A percentile compares a stretch with the other conserved stretches of the same genome.
Evolutionary conservation across 1,140 invertebrate genomes (phyloP).

Genomic region (Prorops nasuta): DNA sequence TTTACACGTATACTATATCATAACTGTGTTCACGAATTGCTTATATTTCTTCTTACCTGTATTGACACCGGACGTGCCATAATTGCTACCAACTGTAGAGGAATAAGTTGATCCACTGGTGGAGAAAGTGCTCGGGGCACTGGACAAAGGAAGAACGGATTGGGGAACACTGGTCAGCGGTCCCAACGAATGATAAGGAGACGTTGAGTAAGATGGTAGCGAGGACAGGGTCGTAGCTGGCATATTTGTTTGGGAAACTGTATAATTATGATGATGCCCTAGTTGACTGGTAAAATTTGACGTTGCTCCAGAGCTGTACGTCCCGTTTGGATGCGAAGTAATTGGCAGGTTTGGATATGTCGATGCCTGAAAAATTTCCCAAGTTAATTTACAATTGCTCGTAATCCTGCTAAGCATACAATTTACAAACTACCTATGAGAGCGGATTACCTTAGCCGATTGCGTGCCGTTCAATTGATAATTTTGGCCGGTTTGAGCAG

Average conservation of each 20-base stretch:
- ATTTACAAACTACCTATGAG: too few species aligned
- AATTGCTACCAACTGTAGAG: constrained; percentile 52
- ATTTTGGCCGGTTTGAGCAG: constrained; percentile 38
- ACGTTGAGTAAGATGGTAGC: constrained; percentile 44
- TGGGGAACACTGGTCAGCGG: constrained; percentile 41
- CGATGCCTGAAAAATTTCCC: constrained; percentile 37
- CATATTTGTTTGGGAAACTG: constrained; percentile 41
- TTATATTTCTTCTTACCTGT: constrained; percentile 45
- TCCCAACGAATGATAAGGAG: constrained; percentile 46
- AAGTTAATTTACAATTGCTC: too few species aligned
- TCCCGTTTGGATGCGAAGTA: constrained; percentile 47
- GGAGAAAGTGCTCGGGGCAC: constrained; percentile 43
- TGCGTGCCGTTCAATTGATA: constrained; percentile 52
- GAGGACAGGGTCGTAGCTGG: constrained; percentile 42
- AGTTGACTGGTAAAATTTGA: constrained; percentile 40
- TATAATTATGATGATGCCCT: constrained; percentile 45
- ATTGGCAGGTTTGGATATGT: constrained; percentile 50
- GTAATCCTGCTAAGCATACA: too few species aligned
- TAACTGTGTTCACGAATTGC: too few species aligned
- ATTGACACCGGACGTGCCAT: constrained; percentile 44
- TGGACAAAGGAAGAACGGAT: constrained; percentile 47
- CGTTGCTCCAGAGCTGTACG: constrained; percentile 41
- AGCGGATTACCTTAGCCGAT: constrained; percentile 21
- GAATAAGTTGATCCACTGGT: constrained; percentile 47
- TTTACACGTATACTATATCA: too few species aligned